phyloP scores from a whole-genome alignment of 2,888 invertebrate genomes.

The Thymelicus sylvestris region DNA sequence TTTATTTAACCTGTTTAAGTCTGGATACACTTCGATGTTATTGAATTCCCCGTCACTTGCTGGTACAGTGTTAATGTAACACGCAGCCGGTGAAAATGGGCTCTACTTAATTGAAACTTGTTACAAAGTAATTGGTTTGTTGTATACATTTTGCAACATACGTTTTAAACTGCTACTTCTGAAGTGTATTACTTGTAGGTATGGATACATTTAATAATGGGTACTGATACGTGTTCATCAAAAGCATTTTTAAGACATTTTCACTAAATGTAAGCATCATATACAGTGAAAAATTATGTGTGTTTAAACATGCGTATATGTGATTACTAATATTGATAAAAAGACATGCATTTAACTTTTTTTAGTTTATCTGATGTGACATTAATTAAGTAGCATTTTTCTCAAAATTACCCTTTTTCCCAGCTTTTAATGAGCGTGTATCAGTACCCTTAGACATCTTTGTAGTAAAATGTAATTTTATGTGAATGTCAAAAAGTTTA shows the following conservation, averaged over 20 bases:
- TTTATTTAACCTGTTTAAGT: slow-evolving; percentile 22
- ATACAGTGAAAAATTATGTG: too few relatives aligned
- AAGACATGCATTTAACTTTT: too few relatives aligned
- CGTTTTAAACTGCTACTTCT: not conserved
- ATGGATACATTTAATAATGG: not conserved
- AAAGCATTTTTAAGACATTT: too few relatives aligned
- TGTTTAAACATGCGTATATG: too few relatives aligned
- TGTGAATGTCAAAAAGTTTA: not conserved
- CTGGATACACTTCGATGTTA: slow-evolving; percentile 18
- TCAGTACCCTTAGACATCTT: too few relatives aligned
- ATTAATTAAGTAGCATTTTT: too few relatives aligned
- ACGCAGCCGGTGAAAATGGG: slow-evolving; percentile 27
- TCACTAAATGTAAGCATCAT: too few relatives aligned
- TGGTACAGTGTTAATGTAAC: slow-evolving; percentile 17
- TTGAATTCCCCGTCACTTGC: slow-evolving; percentile 14
- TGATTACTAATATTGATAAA: too few relatives aligned
- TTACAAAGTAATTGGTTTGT: slow-evolving; percentile 31
- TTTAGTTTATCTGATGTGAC: too few relatives aligned
- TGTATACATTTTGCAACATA: slow-evolving; percentile 27
- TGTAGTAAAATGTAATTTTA: slow-evolving; percentile 7
- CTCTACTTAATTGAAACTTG: slow-evolving; percentile 31
- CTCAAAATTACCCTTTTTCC: too few relatives aligned
- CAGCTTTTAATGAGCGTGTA: too few relatives aligned
- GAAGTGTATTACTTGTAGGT: not conserved
- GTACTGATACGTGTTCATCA: not conserved